phyloP scores from a whole-genome alignment of 2,113 vertebrate genomes.

The Promerops cafer region DNA sequence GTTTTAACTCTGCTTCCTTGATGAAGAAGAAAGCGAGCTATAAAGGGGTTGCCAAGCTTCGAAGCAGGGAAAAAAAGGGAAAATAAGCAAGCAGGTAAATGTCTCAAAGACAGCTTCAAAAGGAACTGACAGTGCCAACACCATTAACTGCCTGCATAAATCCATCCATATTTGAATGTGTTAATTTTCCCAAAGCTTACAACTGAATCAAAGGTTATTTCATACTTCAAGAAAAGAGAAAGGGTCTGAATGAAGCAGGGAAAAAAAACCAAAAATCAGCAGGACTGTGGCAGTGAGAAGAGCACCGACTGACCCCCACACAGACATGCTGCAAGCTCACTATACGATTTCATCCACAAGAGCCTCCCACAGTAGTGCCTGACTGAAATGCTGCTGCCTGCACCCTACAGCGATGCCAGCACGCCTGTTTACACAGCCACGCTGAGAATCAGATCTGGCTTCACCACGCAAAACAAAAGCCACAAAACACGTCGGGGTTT shows the following conservation, averaged over 20 bases:
- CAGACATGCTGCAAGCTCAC: neutral
- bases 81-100: neutral
- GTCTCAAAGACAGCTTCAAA: conserved; percentile 38
- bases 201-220: conserved; percentile 1
- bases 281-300: neutral
- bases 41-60: neutral
- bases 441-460: neutral
- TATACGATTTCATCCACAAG: neutral
- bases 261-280: neutral
- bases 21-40: neutral
- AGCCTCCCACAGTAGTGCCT: neutral
- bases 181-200: neutral
- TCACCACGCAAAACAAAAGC: fast-evolving
- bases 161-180: neutral
- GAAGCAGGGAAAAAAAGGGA: neutral
- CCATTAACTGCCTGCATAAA: conserved; percentile 19
- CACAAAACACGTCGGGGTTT: fast-evolving
- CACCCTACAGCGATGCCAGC: neutral
- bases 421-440: neutral
- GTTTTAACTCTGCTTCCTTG: neutral
- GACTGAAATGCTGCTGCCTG: neutral
- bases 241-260: neutral
- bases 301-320: neutral
- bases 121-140: conserved; percentile 1
- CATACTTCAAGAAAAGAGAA: neutral